Evolutionary conservation across 1,140 invertebrate genomes (phyloP).

Genomic region (Metaphire vulgaris): DNA sequence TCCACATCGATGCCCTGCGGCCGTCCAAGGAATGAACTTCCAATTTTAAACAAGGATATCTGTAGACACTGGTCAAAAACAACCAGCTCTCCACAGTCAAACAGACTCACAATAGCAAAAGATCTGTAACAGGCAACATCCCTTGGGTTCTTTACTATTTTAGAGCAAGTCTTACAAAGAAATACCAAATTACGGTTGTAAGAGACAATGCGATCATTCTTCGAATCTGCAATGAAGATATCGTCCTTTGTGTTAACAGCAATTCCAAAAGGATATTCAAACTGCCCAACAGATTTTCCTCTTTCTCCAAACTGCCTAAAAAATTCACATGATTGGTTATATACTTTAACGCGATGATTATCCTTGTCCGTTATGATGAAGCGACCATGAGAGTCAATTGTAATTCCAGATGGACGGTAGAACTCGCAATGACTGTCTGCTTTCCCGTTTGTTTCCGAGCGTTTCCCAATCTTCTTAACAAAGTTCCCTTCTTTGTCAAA

Average conservation of each 20-base stretch:
- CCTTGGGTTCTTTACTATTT: neutral
- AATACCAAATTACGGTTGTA: neutral
- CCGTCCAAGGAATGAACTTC: neutral
- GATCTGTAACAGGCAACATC: neutral
- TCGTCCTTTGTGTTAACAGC: neutral
- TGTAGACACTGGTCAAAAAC: neutral
- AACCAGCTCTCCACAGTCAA: neutral
- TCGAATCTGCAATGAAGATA: neutral
- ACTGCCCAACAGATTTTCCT: neutral
- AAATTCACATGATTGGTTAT: neutral
- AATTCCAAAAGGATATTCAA: neutral
- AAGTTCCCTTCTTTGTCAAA: neutral
- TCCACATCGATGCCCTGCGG: neutral
- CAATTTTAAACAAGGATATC: no score
- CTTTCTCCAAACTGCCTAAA: neutral
- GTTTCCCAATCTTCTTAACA: neutral
- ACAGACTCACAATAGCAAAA: neutral
- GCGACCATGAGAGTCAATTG: neutral
- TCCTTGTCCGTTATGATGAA: neutral
- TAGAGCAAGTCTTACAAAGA: neutral
- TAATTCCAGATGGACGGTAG: neutral
- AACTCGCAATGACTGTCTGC: neutral
- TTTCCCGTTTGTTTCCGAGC: neutral
- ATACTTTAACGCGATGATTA: neutral
- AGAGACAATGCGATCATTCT: neutral